Evolutionary conservation across 2,113 vertebrate genomes (phyloP), one percentile per base, ranked within the genome.

Genomic region (Salminus brasiliensis): DNA sequence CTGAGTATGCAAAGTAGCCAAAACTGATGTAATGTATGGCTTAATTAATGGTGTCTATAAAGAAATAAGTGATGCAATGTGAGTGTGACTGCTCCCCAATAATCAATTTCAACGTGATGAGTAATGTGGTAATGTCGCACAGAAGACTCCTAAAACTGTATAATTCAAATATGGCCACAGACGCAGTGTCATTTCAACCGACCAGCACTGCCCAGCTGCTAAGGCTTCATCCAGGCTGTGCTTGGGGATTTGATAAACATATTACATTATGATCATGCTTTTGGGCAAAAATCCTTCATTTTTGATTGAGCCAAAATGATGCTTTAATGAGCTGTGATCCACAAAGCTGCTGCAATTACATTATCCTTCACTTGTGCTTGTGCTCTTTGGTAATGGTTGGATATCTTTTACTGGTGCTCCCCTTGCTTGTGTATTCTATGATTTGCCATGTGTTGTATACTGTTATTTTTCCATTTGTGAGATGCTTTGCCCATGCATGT

Each of bases 401-500:
- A n/a, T 9, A 84, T 85, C 76, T 86, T 85, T 83, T 87, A 85
- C 85, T 86, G 86, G 76, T 89, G 85, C 81, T 86, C 82, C 87
- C 85, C 18, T 62, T 78, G 86, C 88, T 89, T 90, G 70, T 88
- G 67, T 82, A 69, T 75, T 79, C 83, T 73, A 85, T 90, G 27
- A 80, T 87, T 88, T 91, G 85, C 60, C 57, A 75, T 82, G 72
- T 66, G 77, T 85, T 70, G 74, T 82, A 71, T 85, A 79, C 81
- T 92, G 87, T 87, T 83, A 65, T 90, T 87, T 89, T 82, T 84
- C 89, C 91, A 95, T 96, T 94, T 95, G 94, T 96, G 94, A 95
- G 93, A 74, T 84, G 63, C 95, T 95, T 94, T 96, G 87, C 93
- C 95, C 95, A 96, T 97, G 97, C 96, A 98, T 97, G 96, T 98